Evolutionary conservation across 2,797 vertebrate genomes (phyloP).

Genomic region (Betta splendens): DNA sequence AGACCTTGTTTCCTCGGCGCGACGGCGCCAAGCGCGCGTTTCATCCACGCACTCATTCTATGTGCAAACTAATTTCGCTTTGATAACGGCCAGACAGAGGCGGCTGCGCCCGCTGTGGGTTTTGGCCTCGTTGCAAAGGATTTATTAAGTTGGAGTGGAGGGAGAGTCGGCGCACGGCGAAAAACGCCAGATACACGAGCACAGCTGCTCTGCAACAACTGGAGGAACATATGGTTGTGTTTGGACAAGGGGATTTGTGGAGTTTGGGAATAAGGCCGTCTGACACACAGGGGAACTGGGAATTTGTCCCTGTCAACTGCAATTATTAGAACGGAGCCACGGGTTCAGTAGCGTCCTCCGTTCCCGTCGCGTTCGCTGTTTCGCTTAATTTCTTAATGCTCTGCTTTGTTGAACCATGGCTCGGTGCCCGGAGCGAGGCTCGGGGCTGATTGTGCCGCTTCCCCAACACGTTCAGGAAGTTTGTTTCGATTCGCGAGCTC

Average conservation of each 20-base stretch:
- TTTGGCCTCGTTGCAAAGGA: constrained; percentile 55
- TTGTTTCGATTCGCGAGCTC: constrained; percentile 29
- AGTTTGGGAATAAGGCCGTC: constrained; percentile 78
- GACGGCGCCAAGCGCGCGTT: constrained; percentile 25
- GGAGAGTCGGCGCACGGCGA: constrained; percentile 42
- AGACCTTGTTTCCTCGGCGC: constrained; percentile 13
- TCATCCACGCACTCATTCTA: constrained; percentile 24
- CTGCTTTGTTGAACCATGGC: constrained; percentile 54
- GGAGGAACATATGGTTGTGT: constrained; percentile 80
- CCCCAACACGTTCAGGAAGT: constrained; percentile 29
- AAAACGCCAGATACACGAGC: constrained; percentile 58
- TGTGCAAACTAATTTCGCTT: constrained; percentile 31
- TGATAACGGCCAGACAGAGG: constrained; percentile 35
- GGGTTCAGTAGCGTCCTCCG: constrained; percentile 44
- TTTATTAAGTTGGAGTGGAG: constrained; percentile 59
- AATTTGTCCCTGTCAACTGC: constrained; percentile 78
- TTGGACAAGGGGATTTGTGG: constrained; percentile 80
- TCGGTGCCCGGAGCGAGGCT: constrained; percentile 35
- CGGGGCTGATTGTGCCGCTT: constrained; percentile 27
- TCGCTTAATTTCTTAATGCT: constrained; percentile 57
- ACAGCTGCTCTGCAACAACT: constrained; percentile 80
- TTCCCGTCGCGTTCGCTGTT: constrained; percentile 45
- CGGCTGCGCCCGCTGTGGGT: constrained; percentile 38
- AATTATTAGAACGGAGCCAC: constrained; percentile 65
- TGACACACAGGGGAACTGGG: constrained; percentile 68